Percentiles rank a stretch among this genome's conserved stretches.
These are phyloP conservation scores for Channa striata DNA, from an alignment of 2,797 vertebrate species.

Conservation along the genomic window DNA sequence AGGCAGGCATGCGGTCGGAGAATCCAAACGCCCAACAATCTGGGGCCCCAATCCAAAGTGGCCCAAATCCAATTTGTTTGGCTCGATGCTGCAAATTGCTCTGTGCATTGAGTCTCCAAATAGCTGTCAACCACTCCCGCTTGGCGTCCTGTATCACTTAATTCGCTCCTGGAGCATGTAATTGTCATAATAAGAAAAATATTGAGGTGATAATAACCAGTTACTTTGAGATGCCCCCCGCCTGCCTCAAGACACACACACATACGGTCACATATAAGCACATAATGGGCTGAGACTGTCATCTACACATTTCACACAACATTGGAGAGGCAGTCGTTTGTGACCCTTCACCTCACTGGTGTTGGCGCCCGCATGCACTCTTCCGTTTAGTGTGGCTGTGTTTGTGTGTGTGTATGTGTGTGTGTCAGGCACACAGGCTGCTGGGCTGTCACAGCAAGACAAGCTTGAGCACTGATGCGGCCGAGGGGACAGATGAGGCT, in stretches of 20 bases:
- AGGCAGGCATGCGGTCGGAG: conserved; percentile 64
- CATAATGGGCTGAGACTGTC: conserved; percentile 66
- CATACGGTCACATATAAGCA: conserved; percentile 29
- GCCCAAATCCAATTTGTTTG: conserved; percentile 90
- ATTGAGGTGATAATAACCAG: conserved; percentile 89
- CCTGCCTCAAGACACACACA: conserved; percentile 51
- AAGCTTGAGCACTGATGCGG: conserved; percentile 77
- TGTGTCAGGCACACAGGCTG: conserved; percentile 62
- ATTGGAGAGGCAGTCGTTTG: conserved; percentile 77
- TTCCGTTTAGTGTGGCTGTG: conserved; percentile 54
- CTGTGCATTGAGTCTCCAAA: conserved; percentile 89
- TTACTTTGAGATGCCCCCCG: conserved; percentile 82
- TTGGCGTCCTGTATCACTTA: conserved; percentile 87
- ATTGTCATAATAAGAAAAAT: conserved; percentile 91
- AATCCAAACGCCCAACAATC: conserved; percentile 84
- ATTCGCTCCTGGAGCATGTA: conserved; percentile 89
- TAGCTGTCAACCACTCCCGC: conserved; percentile 89
- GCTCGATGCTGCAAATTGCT: conserved; percentile 88
- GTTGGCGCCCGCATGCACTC: conserved; percentile 62
- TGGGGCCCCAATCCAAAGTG: conserved; percentile 86
- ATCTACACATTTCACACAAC: conserved; percentile 82
- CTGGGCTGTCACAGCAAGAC: conserved; percentile 76
- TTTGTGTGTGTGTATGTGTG: conserved; percentile 39
- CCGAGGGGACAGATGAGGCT: conserved; percentile 74
- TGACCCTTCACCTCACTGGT: conserved; percentile 80